phyloP scores from a whole-genome alignment of 2,113 vertebrate species.

The Epinephelus moara region DNA sequence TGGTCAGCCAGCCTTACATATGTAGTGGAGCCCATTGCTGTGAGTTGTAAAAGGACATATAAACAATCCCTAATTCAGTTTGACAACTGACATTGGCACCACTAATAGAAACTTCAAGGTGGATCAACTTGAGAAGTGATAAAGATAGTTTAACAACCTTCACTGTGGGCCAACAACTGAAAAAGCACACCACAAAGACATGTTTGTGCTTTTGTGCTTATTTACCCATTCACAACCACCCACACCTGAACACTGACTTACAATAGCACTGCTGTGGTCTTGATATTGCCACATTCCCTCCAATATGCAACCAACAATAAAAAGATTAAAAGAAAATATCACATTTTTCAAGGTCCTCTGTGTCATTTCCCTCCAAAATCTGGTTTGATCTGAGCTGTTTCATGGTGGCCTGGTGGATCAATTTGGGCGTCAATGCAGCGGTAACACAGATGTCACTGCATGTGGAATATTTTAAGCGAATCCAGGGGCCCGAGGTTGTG shows the following conservation, averaged over 20 bases:
- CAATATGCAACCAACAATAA: background rate
- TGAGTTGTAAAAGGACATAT: background rate
- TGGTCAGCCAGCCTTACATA: background rate
- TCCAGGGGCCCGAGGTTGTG: slow-evolving; percentile 47
- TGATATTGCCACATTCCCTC: background rate
- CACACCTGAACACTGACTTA: background rate
- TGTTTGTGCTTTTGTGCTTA: background rate
- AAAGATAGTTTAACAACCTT: background rate
- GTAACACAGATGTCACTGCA: slow-evolving; percentile 61
- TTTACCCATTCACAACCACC: background rate
- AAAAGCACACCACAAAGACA: background rate
- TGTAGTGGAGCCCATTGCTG: background rate
- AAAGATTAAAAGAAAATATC: background rate
- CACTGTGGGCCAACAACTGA: background rate
- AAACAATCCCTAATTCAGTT: background rate
- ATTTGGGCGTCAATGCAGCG: slow-evolving; percentile 23
- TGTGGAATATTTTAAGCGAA: slow-evolving; percentile 65
- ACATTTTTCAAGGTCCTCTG: background rate
- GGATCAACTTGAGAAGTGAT: background rate
- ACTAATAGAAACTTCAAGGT: background rate
- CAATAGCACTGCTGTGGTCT: background rate
- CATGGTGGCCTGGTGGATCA: slow-evolving; percentile 51
- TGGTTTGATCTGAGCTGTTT: slow-evolving; percentile 35
- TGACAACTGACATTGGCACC: background rate
- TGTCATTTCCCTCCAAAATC: slow-evolving; percentile 1